Conservation (phyloP, 2,888 invertebrate species). For the Synergus laeviventris region DNA sequence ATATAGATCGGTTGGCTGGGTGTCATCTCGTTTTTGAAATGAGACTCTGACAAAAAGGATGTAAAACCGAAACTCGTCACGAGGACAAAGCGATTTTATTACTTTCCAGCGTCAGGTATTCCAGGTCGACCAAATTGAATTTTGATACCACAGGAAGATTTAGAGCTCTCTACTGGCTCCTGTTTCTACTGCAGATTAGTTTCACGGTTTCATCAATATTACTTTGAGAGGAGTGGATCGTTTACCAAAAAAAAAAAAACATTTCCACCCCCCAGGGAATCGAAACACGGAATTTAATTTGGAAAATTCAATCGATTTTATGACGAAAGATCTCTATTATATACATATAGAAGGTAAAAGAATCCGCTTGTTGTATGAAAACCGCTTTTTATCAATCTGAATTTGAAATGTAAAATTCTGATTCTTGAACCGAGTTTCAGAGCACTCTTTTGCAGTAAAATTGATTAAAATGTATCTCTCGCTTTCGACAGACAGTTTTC, state of each 20-base stretch:
- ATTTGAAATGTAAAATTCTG: background rate
- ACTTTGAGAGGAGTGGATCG: background rate
- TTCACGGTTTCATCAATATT: slow-evolving; percentile 8
- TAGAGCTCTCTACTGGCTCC: background rate
- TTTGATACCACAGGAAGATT: slow-evolving; percentile 4
- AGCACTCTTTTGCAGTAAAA: background rate
- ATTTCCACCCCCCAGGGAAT: background rate
- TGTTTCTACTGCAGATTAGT: background rate
- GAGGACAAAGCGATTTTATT: background rate
- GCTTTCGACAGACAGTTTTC: background rate
- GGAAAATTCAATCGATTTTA: background rate
- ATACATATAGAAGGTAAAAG: too few species aligned
- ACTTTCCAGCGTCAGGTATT: background rate
- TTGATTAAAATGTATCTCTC: background rate
- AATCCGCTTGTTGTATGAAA: too few species aligned
- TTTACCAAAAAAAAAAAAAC: background rate
- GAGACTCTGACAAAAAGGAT: background rate
- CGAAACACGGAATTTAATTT: background rate
- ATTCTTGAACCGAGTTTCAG: background rate
- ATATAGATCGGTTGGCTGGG: background rate
- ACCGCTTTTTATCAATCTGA: background rate
- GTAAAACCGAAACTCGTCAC: background rate
- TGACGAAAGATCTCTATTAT: background rate
- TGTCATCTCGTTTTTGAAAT: background rate
- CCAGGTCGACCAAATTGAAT: background rate